Evolutionary conservation across 2,113 vertebrate species (phyloP).

Genomic region (Gyps fulvus): DNA sequence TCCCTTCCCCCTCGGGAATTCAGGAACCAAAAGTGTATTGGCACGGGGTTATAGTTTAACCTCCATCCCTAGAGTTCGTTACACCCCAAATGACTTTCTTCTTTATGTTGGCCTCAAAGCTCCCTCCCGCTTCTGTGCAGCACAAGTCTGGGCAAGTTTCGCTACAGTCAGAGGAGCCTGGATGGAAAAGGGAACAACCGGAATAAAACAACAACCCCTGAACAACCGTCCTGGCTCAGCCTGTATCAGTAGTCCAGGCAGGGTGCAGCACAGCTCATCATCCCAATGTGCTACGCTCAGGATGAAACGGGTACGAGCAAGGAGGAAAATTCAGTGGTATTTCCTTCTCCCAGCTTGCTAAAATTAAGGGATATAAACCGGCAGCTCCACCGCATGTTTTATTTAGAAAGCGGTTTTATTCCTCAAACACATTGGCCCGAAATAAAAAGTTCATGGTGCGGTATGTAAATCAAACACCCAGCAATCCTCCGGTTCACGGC

Average conservation of each 20-base stretch:
- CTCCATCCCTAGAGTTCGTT: neutral
- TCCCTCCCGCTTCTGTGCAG: neutral
- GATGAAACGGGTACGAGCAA: accelerated
- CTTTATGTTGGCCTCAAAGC: neutral
- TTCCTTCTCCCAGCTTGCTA: neutral
- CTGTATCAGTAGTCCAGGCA: neutral
- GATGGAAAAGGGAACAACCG: neutral
- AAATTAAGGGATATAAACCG: neutral
- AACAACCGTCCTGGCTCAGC: neutral
- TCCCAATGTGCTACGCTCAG: accelerated
- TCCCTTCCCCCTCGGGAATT: neutral
- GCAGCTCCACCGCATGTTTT: neutral
- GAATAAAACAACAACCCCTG: neutral
- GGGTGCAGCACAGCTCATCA: neutral
- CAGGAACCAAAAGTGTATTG: neutral
- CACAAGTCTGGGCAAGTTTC: neutral
- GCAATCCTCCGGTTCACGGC: accelerated
- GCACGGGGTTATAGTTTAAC: neutral
- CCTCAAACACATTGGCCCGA: neutral
- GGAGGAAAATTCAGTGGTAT: neutral
- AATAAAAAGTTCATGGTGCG: accelerated
- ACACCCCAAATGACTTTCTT: neutral
- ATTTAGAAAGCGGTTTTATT: neutral
- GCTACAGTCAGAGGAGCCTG: neutral
- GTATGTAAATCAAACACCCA: neutral